Evolutionary conservation across 2,113 vertebrate genomes (phyloP), one percentile per base, ranked within the genome.

Genomic region (Trachemys scripta): DNA sequence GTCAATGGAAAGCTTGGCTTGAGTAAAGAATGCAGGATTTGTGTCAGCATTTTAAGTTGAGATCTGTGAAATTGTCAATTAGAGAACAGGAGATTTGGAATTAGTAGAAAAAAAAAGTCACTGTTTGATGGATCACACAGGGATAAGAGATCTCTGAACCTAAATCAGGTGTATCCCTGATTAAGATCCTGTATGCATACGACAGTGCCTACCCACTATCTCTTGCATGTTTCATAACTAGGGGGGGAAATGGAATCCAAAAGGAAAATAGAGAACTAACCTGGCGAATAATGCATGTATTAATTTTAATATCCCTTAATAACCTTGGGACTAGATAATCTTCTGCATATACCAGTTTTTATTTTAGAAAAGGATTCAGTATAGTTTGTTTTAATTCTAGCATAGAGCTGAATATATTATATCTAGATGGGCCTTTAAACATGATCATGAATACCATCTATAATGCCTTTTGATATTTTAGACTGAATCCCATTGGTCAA

Each of bases 281-380:
- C 88, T 82, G 0, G 89, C 25, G 79, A 78, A 31, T 76, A 95
- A 95, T 62, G 20, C 1, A 59, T 1, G 1, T 65, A 51, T 92
- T 94, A 92, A 84, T 82, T 96, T 89, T 83, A 90, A 90, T 88
- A 84, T 5, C 31, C 80, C 87, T 88, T 84, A 96, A 53, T 22
- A 85, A 94, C 92, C 1, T 45, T 86, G 50, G 14, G 38, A 35
- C 27, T 62, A 5, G 38, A 2, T 25, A 62, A 17, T 81, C 25
- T 84, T 92, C 49, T 76, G 12, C 84, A 76, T 87, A 7, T 27
- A 87, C 19, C 17, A 82, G 13, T 85, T 84, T 38, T 93, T 8
- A 57, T 92, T 94, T 93, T n/a, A 92, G 94, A 93, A 83, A 51
- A 69, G 90, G 9, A 7, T 94, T 93, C 59, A 90, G 45, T 1